Percentiles rank a stretch among this genome's conserved stretches.
Conservation (phyloP, 2,888 invertebrate genomes). For the Caenorhabditis panamensis region DNA sequence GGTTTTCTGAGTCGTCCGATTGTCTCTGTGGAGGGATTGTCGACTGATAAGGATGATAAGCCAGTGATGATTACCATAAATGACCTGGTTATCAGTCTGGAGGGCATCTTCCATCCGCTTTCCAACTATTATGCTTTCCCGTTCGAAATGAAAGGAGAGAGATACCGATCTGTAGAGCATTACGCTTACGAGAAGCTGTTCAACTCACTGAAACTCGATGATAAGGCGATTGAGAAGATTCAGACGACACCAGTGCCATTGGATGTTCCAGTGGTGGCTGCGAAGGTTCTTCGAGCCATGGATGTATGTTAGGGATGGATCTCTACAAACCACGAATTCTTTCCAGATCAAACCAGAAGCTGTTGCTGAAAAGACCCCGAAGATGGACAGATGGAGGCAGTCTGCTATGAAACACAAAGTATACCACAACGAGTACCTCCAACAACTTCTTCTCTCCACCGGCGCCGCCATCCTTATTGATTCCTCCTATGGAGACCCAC, state of each 20-base stretch:
- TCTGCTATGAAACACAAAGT: conserved; percentile 81
- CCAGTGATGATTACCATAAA: conserved; percentile 72
- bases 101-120: conserved; percentile 79
- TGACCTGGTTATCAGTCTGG: conserved; percentile 73
- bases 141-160: conserved; percentile 70
- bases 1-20: conserved; percentile 61
- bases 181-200: conserved; percentile 78
- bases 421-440: conserved; percentile 75
- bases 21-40: conserved; percentile 70
- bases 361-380: conserved; percentile 70
- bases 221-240: conserved; percentile 76
- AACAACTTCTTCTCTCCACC: conserved; percentile 78
- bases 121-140: conserved; percentile 77
- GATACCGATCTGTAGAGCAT: conserved; percentile 80
- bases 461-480: conserved; percentile 79
- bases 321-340: neutral
- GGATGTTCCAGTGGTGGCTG: conserved; percentile 73
- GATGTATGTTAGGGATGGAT: conserved; percentile 55
- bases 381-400: conserved; percentile 79
- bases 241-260: conserved; percentile 77
- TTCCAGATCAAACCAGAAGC: conserved; percentile 53
- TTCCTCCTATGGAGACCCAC: conserved; percentile 69
- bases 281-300: conserved; percentile 65
- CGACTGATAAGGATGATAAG: conserved; percentile 75
- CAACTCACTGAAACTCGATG: conserved; percentile 73